Percentiles rank a stretch among this genome's conserved stretches.
Conservation (phyloP, 2,888 invertebrate species). For the Masnerella sp. region DNA sequence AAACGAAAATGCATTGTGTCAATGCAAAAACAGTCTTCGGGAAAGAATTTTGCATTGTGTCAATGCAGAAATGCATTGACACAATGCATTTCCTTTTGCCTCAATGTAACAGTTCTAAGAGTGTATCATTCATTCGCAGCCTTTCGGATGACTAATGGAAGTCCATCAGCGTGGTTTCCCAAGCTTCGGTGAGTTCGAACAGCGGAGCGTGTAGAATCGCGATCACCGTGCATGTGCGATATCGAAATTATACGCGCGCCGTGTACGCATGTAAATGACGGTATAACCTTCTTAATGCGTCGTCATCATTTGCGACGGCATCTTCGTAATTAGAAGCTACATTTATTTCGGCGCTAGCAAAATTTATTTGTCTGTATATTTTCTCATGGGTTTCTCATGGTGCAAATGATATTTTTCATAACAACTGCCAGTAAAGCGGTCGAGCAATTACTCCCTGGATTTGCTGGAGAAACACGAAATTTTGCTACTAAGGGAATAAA, state of each 20-base stretch:
- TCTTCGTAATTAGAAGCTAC: slow-evolving; percentile 47
- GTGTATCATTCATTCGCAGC: slow-evolving; percentile 46
- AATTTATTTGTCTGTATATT: slow-evolving; percentile 39
- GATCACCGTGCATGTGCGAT: slow-evolving; percentile 34
- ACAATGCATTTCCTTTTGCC: too few relatives aligned
- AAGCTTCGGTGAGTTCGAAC: slow-evolving; percentile 32
- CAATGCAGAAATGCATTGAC: too few relatives aligned
- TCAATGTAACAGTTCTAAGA: too few relatives aligned
- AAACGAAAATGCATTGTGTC: too few relatives aligned
- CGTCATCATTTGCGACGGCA: slow-evolving; percentile 63
- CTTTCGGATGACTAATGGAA: slow-evolving; percentile 53
- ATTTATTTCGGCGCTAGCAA: slow-evolving; percentile 15
- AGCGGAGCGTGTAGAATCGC: slow-evolving; percentile 17
- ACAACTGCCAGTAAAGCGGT: too few relatives aligned
- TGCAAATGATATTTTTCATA: too few relatives aligned
- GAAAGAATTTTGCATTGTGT: too few relatives aligned
- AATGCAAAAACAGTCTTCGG: too few relatives aligned
- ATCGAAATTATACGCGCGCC: slow-evolving; percentile 26
- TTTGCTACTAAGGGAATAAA: too few relatives aligned
- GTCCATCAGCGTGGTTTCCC: slow-evolving; percentile 50
- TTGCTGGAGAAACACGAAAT: too few relatives aligned
- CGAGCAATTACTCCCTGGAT: too few relatives aligned
- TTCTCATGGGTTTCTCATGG: too few relatives aligned
- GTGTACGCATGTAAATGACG: slow-evolving; percentile 51
- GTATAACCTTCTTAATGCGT: slow-evolving; percentile 44